phyloP scores from a whole-genome alignment of 2,888 invertebrate species.

The Melitaea athalia region DNA sequence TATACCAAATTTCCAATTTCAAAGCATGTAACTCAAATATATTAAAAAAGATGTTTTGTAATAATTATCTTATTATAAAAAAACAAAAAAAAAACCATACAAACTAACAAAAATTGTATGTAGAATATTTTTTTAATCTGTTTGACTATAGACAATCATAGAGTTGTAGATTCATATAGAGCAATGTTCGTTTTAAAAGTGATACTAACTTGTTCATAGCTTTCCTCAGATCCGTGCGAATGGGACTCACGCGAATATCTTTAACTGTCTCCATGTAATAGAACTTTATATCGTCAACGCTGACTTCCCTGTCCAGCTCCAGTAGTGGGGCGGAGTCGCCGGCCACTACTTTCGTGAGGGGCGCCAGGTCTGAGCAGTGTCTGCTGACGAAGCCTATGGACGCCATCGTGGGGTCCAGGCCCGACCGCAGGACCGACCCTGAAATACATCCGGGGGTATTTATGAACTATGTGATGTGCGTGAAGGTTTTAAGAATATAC shows the following conservation, averaged over 20 bases:
- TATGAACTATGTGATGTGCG: no score
- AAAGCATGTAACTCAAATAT: no score
- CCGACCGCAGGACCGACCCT: conserved; percentile 88
- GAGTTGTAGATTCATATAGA: no score
- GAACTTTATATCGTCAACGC: conserved; percentile 56
- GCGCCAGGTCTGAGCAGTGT: conserved; percentile 89
- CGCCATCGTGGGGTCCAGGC: conserved; percentile 89
- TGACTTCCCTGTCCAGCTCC: conserved; percentile 83
- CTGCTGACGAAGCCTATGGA: conserved; percentile 91
- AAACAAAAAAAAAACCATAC: no score
- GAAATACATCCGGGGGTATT: background rate
- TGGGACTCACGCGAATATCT: conserved; percentile 87
- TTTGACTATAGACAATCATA: no score
- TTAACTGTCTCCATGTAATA: conserved; percentile 90
- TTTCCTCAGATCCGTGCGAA: conserved; percentile 85
- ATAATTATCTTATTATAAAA: no score
- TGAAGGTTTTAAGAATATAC: no score
- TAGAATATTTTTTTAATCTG: no score
- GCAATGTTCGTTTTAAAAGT: background rate
- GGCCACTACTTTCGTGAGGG: conserved; percentile 86
- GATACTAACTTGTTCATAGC: conserved; percentile 81
- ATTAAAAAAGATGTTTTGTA: no score
- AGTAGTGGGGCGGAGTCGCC: conserved; percentile 79
- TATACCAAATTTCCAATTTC: no score
- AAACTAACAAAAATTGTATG: no score